Evolutionary conservation across 2,113 vertebrate species (phyloP).

Genomic region (Tiliqua scincoides): DNA sequence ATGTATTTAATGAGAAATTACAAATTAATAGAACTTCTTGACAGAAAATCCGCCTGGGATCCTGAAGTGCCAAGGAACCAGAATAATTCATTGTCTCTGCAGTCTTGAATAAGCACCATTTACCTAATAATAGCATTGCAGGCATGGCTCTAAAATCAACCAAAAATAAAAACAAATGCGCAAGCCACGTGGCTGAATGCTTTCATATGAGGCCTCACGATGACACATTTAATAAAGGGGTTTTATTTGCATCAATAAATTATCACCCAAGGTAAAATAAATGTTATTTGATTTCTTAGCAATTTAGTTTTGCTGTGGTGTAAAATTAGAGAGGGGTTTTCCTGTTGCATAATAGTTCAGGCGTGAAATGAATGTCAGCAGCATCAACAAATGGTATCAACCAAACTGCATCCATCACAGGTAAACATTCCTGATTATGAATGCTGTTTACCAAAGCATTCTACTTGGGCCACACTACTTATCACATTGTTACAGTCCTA

Average conservation of each 20-base stretch:
- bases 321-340: constrained; percentile 69
- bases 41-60: constrained; percentile 56
- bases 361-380: constrained; percentile 69
- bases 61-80: constrained; percentile 55
- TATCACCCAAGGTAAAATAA: constrained; percentile 78
- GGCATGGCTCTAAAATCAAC: constrained; percentile 57
- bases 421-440: background rate
- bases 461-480: constrained; percentile 18
- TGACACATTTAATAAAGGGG: constrained; percentile 73
- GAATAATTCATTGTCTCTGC: constrained; percentile 59
- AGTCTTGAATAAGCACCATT: constrained; percentile 65
- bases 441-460: constrained; percentile 44
- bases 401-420: background rate
- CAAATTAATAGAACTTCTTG: constrained; percentile 66
- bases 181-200: constrained; percentile 57
- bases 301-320: constrained; percentile 69
- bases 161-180: constrained; percentile 52
- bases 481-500: background rate
- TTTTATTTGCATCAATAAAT: constrained; percentile 77
- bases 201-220: constrained; percentile 55
- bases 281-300: constrained; percentile 71
- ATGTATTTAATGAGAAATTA: constrained; percentile 74
- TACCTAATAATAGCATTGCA: constrained; percentile 61
- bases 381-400: constrained; percentile 44
- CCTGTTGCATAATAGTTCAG: constrained; percentile 71